Evolutionary conservation across 2,888 invertebrate species (phyloP), one percentile per base, ranked within the genome.

Genomic region (Yponomeuta malinellus): DNA sequence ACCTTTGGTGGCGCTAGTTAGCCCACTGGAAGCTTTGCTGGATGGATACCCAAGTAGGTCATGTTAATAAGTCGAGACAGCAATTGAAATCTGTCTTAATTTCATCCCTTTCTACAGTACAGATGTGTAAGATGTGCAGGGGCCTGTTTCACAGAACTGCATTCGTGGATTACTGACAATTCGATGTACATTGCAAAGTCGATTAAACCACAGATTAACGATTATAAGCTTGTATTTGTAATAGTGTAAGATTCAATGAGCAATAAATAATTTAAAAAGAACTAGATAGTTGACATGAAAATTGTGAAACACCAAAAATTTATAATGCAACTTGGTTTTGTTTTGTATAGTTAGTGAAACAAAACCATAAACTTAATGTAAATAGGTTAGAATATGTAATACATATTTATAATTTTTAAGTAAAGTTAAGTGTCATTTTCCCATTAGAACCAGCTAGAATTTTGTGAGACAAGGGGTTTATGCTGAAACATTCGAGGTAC

Each of bases 361-460:
- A 63, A 31, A 31, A 65, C 29, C n/a, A 31, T 64, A 64, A 64
- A 68, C 82, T 1, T 33, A 79, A 76, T 86, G 84, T 84, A 86
- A 81, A 85, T 88, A 88, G 83, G 80, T 86, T 85, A 89, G 85
- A 76, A 65, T 64, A 64, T 31, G 23, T 29, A 37, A 10, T 69
- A 69, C 59, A 59, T 69, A 59, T 69, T 23, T 23, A 23, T 23
- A 59, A 69, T 59, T 69, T 69, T 68, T 37, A 59, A 78, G 76
- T 79, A 80, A 79, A 77, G 77, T 79, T 78, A 74, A 63, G 63
- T 63, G 43, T n/a, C 52, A 43, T 43, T 77, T 73, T 71, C 72
- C 73, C 73, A 73, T 78, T 88, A 89, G 88, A 76, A 81, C 82
- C 82, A 76, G 87, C 87, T 89, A 89, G 89, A 78, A 76, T 74